A percentile compares a stretch with the other conserved stretches of the same genome.
phyloP scores from a whole-genome alignment of 2,113 vertebrate genomes.

The Deroptyus accipitrinus region DNA sequence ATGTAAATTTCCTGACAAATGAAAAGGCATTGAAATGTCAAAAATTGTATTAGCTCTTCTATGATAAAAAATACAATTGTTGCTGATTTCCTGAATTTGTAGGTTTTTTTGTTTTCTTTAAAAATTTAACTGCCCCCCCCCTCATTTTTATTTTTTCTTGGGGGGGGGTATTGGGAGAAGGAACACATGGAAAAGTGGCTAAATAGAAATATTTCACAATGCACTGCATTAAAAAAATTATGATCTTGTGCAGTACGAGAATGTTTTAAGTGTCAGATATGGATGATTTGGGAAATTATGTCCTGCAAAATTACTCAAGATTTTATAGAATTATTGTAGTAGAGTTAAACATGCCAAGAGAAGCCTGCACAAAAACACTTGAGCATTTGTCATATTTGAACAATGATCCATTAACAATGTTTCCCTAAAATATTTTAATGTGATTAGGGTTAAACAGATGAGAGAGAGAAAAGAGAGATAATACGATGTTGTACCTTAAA shows the following conservation, averaged over 20 bases:
- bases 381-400: background rate
- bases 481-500: background rate
- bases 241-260: background rate
- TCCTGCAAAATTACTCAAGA: background rate
- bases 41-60: background rate
- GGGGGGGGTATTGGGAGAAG: background rate
- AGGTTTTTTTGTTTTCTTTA: background rate
- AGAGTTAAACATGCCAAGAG: background rate
- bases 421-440: background rate
- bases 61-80: background rate
- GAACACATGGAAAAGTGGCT: background rate
- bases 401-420: background rate
- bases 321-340: background rate
- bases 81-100: slow-evolving; percentile 1
- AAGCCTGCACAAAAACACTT: background rate
- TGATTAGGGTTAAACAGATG: background rate
- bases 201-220: background rate
- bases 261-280: background rate
- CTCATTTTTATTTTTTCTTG: no score
- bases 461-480: background rate
- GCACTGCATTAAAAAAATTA: background rate
- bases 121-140: background rate
- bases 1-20: background rate
- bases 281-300: background rate
- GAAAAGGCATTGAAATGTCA: background rate